A percentile compares a stretch with the other conserved stretches of the same genome.
Evolutionary conservation across 2,888 invertebrate genomes (phyloP).

Genomic region (Cosmia pyralina): DNA sequence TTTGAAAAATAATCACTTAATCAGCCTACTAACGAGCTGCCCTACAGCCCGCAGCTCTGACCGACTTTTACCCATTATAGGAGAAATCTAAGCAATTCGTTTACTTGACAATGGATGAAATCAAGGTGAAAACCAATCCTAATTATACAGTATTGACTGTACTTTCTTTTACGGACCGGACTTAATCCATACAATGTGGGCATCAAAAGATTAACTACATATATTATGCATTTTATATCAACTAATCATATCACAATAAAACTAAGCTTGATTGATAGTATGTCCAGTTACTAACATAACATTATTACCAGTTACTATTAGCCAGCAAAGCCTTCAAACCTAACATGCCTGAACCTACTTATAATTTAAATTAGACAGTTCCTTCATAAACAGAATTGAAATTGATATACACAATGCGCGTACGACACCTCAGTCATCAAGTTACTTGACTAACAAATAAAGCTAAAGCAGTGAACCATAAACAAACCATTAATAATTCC

Average conservation of each 20-base stretch:
- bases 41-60: slow-evolving; percentile 57
- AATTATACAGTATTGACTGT: slow-evolving; percentile 54
- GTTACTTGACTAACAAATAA: slow-evolving; percentile 1
- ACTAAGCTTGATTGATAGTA: slow-evolving; percentile 6
- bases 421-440: neutral
- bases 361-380: neutral
- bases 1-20: slow-evolving; percentile 53
- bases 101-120: slow-evolving; percentile 60
- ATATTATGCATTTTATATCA: neutral
- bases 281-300: neutral
- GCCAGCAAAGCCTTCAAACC: neutral
- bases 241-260: neutral
- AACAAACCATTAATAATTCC: neutral
- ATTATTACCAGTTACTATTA: neutral
- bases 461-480: neutral
- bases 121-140: slow-evolving; percentile 51
- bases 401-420: neutral
- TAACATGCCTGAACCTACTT: neutral
- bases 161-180: slow-evolving; percentile 56
- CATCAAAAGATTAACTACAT: slow-evolving; percentile 8
- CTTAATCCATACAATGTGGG: slow-evolving; percentile 43
- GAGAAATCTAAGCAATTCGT: slow-evolving; percentile 59
- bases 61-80: slow-evolving; percentile 56
- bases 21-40: slow-evolving; percentile 42
- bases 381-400: neutral